phyloP scores from a whole-genome alignment of 2,888 invertebrate genomes.

The Agrotis segetum region DNA sequence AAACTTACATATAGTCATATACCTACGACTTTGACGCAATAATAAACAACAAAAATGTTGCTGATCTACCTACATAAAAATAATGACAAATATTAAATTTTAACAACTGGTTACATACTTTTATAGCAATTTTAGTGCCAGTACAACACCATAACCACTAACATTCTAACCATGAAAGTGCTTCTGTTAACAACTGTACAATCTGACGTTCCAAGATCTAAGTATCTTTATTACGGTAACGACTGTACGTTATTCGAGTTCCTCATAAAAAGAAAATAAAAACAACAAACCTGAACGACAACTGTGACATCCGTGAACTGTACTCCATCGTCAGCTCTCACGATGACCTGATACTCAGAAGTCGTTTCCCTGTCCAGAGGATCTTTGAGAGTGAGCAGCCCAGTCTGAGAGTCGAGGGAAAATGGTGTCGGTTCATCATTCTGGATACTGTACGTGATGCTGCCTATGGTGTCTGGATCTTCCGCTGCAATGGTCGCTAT shows the following conservation, averaged over 20 bases:
- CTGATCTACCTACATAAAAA: background rate
- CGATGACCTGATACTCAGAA: conserved; percentile 94
- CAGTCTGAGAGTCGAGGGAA: conserved; percentile 93
- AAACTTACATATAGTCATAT: no score
- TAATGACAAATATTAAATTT: background rate
- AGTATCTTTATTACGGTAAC: conserved; percentile 62
- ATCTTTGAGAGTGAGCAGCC: conserved; percentile 94
- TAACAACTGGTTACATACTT: background rate
- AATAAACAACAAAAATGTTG: no score
- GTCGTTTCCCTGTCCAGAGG: conserved; percentile 96
- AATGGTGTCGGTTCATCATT: conserved; percentile 93
- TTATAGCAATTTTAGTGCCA: conserved; percentile 13
- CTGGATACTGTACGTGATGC: conserved; percentile 94
- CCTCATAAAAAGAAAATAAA: conserved; percentile 43
- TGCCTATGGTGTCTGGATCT: conserved; percentile 96
- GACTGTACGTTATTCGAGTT: conserved; percentile 55
- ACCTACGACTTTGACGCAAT: no score
- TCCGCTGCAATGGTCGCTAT: conserved; percentile 95
- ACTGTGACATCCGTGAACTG: conserved; percentile 96
- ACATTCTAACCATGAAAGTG: conserved; percentile 17
- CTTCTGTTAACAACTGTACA: conserved; percentile 52
- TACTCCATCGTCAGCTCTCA: conserved; percentile 97
- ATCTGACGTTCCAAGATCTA: conserved; percentile 57
- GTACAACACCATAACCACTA: conserved; percentile 11
- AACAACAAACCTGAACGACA: conserved; percentile 93